A percentile compares a stretch with the other conserved stretches of the same genome.
Evolutionary conservation across 2,888 invertebrate species (phyloP).

Genomic region (Napeogenes inachia): DNA sequence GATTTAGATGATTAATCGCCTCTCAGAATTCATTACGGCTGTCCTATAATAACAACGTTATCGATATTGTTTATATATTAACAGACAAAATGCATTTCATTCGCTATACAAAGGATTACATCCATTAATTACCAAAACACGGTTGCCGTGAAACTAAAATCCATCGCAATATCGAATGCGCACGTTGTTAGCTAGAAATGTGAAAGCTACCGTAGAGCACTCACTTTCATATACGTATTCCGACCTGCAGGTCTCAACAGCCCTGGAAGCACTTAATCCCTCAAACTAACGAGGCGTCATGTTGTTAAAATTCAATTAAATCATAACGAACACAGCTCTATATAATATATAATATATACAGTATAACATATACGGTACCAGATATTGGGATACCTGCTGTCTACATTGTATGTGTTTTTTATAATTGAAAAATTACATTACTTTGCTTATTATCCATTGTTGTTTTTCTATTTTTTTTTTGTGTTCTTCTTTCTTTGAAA

Average conservation of each 20-base stretch:
- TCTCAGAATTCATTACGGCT: too few relatives aligned
- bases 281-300: constrained; percentile 33
- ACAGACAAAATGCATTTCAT: too few relatives aligned
- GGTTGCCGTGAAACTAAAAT: constrained; percentile 16
- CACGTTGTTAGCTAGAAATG: constrained; percentile 14
- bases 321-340: constrained; percentile 29
- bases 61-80: too few relatives aligned
- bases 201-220: constrained; percentile 12
- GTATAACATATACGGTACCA: neutral
- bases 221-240: constrained; percentile 24
- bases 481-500: too few relatives aligned
- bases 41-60: too few relatives aligned
- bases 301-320: constrained; percentile 36
- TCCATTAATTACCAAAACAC: constrained; percentile 6
- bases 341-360: constrained; percentile 3
- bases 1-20: too few relatives aligned
- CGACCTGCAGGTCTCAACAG: constrained; percentile 23
- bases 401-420: neutral
- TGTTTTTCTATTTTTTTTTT: too few relatives aligned
- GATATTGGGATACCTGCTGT: neutral
- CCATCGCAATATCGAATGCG: constrained; percentile 12
- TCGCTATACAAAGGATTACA: neutral
- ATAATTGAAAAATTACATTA: neutral
- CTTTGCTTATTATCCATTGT: neutral
- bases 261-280: constrained; percentile 31